A percentile compares a stretch with the other conserved stretches of the same genome.
These are phyloP conservation scores for Lochmaea capreae DNA, from an alignment of 2,888 invertebrate genomes.

Conservation along the genomic window DNA sequence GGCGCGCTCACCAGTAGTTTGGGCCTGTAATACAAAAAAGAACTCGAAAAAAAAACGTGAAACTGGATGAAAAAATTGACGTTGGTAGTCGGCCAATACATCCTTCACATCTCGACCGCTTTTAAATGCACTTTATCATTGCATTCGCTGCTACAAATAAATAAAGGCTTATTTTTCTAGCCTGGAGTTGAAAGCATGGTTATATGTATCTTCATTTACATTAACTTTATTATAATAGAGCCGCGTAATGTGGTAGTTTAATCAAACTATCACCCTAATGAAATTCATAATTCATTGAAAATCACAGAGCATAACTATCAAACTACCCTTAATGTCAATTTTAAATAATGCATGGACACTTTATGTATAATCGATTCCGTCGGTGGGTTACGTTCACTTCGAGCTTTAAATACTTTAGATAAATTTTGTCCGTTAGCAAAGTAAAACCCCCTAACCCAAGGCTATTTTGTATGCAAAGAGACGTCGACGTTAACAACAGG, in stretches of 20 bases:
- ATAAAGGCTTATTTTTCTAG: no score
- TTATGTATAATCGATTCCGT: conserved; percentile 13
- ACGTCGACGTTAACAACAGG: conserved; percentile 20
- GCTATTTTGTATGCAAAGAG: conserved; percentile 30
- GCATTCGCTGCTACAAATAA: no score
- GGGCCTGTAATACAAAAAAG: no score
- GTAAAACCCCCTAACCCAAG: neutral
- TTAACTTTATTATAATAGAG: no score
- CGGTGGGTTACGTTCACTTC: neutral
- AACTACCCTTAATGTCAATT: conserved; percentile 10
- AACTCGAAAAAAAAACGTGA: no score
- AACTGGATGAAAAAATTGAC: no score
- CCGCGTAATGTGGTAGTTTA: neutral
- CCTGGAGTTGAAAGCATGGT: no score
- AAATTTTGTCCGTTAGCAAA: conserved; percentile 4
- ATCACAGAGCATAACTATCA: neutral
- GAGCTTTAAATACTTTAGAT: conserved; percentile 22
- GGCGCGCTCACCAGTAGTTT: no score
- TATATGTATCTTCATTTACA: no score
- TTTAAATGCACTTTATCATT: no score
- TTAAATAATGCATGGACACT: conserved; percentile 15
- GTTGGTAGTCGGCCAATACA: no score
- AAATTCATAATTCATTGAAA: neutral
- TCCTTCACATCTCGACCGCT: no score
- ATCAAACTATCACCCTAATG: neutral